These are phyloP conservation scores for Phrynosoma blainvillii DNA, from an alignment of 2,113 vertebrate species.

Conservation along the genomic window DNA sequence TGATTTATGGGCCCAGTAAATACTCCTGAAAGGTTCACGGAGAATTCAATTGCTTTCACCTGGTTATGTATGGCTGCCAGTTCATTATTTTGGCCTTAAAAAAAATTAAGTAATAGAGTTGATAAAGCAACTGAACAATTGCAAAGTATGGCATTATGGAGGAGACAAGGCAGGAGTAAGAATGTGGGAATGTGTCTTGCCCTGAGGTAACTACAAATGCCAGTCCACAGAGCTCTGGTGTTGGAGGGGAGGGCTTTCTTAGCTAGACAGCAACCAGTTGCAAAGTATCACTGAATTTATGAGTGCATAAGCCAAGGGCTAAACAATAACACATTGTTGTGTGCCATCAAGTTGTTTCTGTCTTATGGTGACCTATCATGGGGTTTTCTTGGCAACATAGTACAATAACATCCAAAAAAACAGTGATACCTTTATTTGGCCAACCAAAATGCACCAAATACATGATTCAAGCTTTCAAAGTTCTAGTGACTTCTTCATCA, in stretches of 20 bases:
- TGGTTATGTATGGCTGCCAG: conserved; percentile 42
- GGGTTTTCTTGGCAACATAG: no score
- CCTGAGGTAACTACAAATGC: no score
- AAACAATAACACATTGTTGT: neutral
- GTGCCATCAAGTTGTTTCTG: no score
- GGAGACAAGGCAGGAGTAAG: neutral
- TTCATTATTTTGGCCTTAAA: conserved; percentile 26
- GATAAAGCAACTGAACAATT: conserved; percentile 61
- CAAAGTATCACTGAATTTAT: conserved; percentile 35
- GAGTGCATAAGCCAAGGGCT: conserved; percentile 32
- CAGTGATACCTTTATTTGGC: no score
- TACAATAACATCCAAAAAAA: no score
- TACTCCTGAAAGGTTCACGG: conserved; percentile 42
- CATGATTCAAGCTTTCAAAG: no score
- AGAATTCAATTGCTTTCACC: conserved; percentile 45
- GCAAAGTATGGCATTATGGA: conserved; percentile 48
- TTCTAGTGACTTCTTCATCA: no score
- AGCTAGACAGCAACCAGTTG: neutral
- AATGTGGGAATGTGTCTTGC: no score
- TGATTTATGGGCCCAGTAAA: conserved; percentile 52
- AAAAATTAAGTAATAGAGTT: conserved; percentile 56
- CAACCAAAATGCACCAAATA: no score
- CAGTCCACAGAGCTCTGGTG: no score
- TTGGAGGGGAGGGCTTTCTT: no score
- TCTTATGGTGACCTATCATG: no score